Percentiles rank a stretch among this genome's conserved stretches.
These are phyloP conservation scores for Phasia obesa DNA, from an alignment of 2,888 invertebrate species.

Conservation along the genomic window DNA sequence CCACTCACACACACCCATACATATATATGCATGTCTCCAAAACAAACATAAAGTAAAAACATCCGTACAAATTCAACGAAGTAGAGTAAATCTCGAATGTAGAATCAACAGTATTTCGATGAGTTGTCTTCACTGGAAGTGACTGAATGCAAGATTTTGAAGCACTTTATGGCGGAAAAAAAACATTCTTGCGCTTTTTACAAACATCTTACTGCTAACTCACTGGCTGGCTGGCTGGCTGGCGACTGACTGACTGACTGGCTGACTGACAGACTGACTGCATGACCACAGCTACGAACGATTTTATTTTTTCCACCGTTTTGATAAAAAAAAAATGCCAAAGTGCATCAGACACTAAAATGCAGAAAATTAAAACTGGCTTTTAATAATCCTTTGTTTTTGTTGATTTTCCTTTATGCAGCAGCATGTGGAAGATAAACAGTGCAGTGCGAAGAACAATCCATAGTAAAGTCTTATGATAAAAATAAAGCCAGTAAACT, in stretches of 20 bases:
- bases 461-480: constrained; percentile 19
- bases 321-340: constrained; percentile 74
- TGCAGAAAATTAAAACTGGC: constrained; percentile 81
- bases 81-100: constrained; percentile 65
- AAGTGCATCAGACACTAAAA: constrained; percentile 80
- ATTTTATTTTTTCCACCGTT: constrained; percentile 30
- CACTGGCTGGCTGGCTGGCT: neutral
- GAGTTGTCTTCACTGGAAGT: constrained; percentile 37
- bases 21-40: neutral
- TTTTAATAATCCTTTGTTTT: constrained; percentile 76
- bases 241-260: constrained; percentile 6
- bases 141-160: constrained; percentile 31
- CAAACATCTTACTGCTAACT: neutral
- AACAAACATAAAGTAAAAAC: constrained; percentile 47
- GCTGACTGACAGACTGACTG: constrained; percentile 23
- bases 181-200: neutral
- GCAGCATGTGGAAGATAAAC: constrained; percentile 13
- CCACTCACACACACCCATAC: neutral
- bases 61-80: constrained; percentile 55
- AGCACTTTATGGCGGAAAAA: constrained; percentile 14
- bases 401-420: constrained; percentile 2
- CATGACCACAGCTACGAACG: constrained; percentile 52
- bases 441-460: neutral
- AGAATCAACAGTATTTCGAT: constrained; percentile 35
- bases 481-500: constrained; percentile 29